Evolutionary conservation across 1,140 invertebrate genomes (phyloP), one percentile per base, ranked within the genome.

Genomic region (Drosophila micromelanica): DNA sequence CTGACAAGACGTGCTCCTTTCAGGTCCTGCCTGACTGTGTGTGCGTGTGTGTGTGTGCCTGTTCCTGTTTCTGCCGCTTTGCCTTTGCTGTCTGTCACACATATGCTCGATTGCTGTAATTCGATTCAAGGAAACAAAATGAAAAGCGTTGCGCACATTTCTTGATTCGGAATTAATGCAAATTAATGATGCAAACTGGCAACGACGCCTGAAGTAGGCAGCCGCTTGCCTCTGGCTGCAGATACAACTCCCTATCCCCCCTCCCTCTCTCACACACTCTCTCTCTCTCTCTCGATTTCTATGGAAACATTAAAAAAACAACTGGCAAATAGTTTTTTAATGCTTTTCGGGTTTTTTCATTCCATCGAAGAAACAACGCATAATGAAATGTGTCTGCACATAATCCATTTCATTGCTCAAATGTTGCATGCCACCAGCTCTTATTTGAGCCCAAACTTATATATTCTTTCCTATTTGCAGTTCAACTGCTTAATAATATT

Each of bases 81-180:
- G 17, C 52, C 37, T 40, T 55, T 51, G 70, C 69, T 69, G 64
- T 35, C 70, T 71, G 65, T 77, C 64, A 73, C 76, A 89, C 80
- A 90, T 85, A 86, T 90, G 80, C 80, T 84, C 76, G 48, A 86
- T 85, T 90, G 74, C 59, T 87, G 82, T 87, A 89, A 87, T 87
- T 89, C 84, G 84, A 89, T 87, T 87, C 78, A 69, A 69, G 57
- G 49, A 55, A 68, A 73, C 60, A 37, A 55, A 71, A 71, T 51
- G 60, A 64, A 84, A 76, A 73, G 78, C 72, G 52, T 61, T 60
- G 65, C 71, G 62, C 78, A 69, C 72, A 84, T 90, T 89, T 69
- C 78, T 80, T 90, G 89, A 90, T 90, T 78, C 57, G 89, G 89
- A 90, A 90, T 90, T 90, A 90, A 90, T 90, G 89, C 89, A 90